These are phyloP conservation scores for Typhlichthys subterraneus DNA, from an alignment of 2,797 vertebrate species.

Conservation along the genomic window DNA sequence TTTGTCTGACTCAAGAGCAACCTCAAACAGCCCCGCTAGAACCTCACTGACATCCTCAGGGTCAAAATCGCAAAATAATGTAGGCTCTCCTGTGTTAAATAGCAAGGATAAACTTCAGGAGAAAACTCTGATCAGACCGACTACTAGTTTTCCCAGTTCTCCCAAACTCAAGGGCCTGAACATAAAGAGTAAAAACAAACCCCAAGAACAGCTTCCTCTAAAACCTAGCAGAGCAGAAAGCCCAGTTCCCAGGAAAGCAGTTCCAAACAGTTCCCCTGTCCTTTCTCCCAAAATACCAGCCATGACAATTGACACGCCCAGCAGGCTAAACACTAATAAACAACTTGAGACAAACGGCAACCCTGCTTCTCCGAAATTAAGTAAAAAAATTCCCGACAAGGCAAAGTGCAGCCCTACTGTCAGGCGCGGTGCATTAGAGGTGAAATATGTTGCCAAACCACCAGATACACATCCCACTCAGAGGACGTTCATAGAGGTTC, in stretches of 20 bases:
- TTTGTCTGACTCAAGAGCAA: slow-evolving; percentile 42
- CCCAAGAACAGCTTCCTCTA: slow-evolving; percentile 55
- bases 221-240: slow-evolving; percentile 50
- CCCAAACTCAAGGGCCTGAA: slow-evolving; percentile 82
- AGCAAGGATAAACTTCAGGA: slow-evolving; percentile 65
- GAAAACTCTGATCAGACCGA: slow-evolving; percentile 71
- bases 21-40: slow-evolving; percentile 50
- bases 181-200: slow-evolving; percentile 79
- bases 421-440: slow-evolving; percentile 12
- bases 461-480: slow-evolving; percentile 67
- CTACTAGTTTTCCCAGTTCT: slow-evolving; percentile 69
- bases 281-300: slow-evolving; percentile 68
- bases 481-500: slow-evolving; percentile 82
- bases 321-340: slow-evolving; percentile 56
- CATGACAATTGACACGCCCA: slow-evolving; percentile 53
- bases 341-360: slow-evolving; percentile 33
- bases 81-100: slow-evolving; percentile 60
- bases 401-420: background rate
- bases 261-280: slow-evolving; percentile 58
- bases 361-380: slow-evolving; percentile 24
- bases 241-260: slow-evolving; percentile 61
- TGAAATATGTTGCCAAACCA: slow-evolving; percentile 17
- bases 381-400: slow-evolving; percentile 30
- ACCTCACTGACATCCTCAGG: slow-evolving; percentile 37
- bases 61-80: slow-evolving; percentile 52